Conservation (phyloP, 1,140 invertebrate genomes). For the Saxidomus purpurata region DNA sequence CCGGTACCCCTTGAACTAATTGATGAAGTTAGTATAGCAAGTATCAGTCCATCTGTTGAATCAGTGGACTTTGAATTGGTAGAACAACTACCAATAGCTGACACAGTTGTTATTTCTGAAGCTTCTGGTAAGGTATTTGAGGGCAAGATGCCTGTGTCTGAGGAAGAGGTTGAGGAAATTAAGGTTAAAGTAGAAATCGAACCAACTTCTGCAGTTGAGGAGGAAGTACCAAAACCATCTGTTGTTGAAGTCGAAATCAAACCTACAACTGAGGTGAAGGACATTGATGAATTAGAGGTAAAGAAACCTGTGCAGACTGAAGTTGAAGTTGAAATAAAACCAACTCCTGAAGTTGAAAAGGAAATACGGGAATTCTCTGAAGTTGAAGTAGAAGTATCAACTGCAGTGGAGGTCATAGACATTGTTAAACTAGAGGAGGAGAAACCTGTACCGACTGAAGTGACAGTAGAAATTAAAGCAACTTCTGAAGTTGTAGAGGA, state of each 20-base stretch:
- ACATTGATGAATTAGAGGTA: neutral
- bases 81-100: neutral
- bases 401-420: slow-evolving; percentile 8
- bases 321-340: slow-evolving; percentile 17
- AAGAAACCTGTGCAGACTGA: slow-evolving; percentile 33
- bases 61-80: slow-evolving; percentile 49
- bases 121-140: neutral
- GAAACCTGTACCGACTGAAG: neutral
- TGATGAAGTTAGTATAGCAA: slow-evolving; percentile 61
- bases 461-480: slow-evolving; percentile 8
- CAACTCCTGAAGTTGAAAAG: slow-evolving; percentile 1
- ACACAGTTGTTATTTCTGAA: slow-evolving; percentile 14
- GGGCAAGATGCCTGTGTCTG: neutral
- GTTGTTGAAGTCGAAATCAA: neutral
- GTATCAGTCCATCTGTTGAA: slow-evolving; percentile 51
- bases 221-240: neutral
- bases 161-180: slow-evolving; percentile 48
- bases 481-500: neutral
- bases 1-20: slow-evolving; percentile 48
- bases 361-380: slow-evolving; percentile 29
- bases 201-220: neutral
- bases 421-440: slow-evolving; percentile 15
- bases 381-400: slow-evolving; percentile 38
- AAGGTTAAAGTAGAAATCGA: neutral
- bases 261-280: neutral